These are phyloP conservation scores for Anoplolepis gracilipes DNA, from an alignment of 1,140 invertebrate species.

Conservation along the genomic window DNA sequence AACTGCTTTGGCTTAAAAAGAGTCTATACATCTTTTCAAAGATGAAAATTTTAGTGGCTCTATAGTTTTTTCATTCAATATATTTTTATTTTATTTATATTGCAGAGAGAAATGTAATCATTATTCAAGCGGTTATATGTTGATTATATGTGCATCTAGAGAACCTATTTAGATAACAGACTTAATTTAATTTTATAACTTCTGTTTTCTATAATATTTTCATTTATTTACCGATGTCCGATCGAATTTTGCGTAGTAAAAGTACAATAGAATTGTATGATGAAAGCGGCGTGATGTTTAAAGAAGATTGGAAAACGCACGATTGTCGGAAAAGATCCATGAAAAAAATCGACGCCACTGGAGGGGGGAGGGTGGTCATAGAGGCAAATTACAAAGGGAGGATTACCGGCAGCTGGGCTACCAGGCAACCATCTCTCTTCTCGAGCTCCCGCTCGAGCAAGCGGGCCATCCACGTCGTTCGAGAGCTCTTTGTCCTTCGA, in stretches of 20 bases:
- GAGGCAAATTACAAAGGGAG: constrained; percentile 86
- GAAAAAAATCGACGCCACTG: constrained; percentile 79
- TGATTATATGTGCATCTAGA: too few relatives aligned
- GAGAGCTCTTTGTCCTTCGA: constrained; percentile 82
- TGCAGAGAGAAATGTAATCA: neutral
- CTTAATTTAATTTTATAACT: constrained; percentile 1
- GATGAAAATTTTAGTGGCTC: neutral
- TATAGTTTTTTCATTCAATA: neutral
- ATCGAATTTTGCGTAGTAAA: neutral
- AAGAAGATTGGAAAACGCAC: neutral
- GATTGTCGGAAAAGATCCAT: neutral
- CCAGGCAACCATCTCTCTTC: constrained; percentile 83
- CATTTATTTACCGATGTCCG: neutral
- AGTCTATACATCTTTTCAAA: neutral
- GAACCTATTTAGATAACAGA: neutral
- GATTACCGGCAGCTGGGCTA: constrained; percentile 86
- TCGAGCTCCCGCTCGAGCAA: constrained; percentile 71
- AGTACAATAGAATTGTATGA: neutral
- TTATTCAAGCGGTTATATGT: neutral
- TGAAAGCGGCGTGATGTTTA: neutral
- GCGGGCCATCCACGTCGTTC: constrained; percentile 71
- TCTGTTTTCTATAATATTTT: neutral
- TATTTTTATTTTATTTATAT: neutral
- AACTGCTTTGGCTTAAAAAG: neutral
- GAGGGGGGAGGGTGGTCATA: constrained; percentile 77